These are phyloP conservation scores for Baccha elongata DNA, from an alignment of 2,888 invertebrate genomes.

Conservation along the genomic window DNA sequence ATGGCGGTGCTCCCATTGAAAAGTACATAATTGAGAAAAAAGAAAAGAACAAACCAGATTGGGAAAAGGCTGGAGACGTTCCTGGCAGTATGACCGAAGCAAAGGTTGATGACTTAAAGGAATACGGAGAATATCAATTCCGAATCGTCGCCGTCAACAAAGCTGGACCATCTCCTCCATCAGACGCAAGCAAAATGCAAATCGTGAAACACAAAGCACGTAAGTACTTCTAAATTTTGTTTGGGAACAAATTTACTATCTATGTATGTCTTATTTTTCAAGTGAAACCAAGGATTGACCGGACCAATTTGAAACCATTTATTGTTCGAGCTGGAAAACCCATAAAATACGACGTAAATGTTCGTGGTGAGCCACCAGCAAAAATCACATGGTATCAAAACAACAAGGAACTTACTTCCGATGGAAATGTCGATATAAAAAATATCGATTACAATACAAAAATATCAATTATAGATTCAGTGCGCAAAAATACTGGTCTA, in stretches of 20 bases:
- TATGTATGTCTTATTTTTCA: neutral
- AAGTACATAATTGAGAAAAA: slow-evolving; percentile 97
- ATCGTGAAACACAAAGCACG: slow-evolving; percentile 93
- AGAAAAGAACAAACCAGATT: slow-evolving; percentile 92
- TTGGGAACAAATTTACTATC: neutral
- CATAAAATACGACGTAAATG: slow-evolving; percentile 96
- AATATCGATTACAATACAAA: slow-evolving; percentile 96
- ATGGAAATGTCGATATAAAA: slow-evolving; percentile 88
- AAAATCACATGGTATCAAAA: slow-evolving; percentile 95
- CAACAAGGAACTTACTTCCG: slow-evolving; percentile 89
- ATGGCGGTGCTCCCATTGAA: slow-evolving; percentile 96
- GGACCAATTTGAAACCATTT: slow-evolving; percentile 95
- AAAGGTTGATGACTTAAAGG: slow-evolving; percentile 92
- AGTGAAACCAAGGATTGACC: slow-evolving; percentile 99
- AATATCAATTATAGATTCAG: slow-evolving; percentile 89
- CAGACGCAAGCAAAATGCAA: slow-evolving; percentile 94
- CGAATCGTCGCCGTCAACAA: slow-evolving; percentile 95
- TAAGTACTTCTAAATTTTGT: slow-evolving; percentile 83
- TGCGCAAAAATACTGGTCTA: slow-evolving; percentile 93
- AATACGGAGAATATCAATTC: slow-evolving; percentile 96
- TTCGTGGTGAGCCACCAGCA: slow-evolving; percentile 97
- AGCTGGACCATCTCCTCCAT: slow-evolving; percentile 94
- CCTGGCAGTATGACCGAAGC: slow-evolving; percentile 89
- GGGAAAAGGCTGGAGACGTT: slow-evolving; percentile 94
- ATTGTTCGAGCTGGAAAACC: slow-evolving; percentile 95